phyloP scores from a whole-genome alignment of 2,113 vertebrate species.

The Phrynocephalus versicolor region DNA sequence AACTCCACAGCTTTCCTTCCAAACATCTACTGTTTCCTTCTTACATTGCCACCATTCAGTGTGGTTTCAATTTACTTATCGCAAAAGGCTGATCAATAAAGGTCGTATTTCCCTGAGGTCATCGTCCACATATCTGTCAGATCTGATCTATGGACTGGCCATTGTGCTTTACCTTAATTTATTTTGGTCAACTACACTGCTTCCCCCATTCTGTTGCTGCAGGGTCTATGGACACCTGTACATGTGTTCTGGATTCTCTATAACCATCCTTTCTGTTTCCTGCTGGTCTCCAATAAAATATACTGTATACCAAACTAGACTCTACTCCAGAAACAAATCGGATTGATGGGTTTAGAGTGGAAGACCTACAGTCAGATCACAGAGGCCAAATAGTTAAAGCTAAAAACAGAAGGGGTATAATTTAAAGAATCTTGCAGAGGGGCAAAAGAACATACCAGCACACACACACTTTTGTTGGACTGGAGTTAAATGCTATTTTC shows the following conservation, averaged over 20 bases:
- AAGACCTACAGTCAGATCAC: too few species aligned
- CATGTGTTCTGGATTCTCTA: neutral
- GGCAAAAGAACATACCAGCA: neutral
- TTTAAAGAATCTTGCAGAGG: neutral
- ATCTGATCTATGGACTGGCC: neutral
- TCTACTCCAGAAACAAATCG: neutral
- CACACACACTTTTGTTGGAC: neutral
- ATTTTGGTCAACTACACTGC: neutral
- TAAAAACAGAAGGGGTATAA: neutral
- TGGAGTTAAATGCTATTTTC: neutral
- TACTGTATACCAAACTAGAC: neutral
- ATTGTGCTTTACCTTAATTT: neutral
- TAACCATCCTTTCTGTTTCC: neutral
- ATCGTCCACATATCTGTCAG: neutral
- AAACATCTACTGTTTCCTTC: too few species aligned
- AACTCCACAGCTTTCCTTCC: neutral
- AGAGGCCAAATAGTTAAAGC: neutral
- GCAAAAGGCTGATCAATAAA: neutral
- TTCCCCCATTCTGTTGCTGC: neutral
- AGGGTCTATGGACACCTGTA: neutral
- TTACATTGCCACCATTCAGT: neutral
- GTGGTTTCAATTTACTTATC: neutral
- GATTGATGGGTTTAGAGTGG: too few species aligned
- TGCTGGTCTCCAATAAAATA: neutral
- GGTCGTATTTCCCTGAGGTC: neutral